A percentile compares a stretch with the other conserved stretches of the same genome.
Conservation (phyloP, 2,797 vertebrate genomes). For the Rachycentron canadum region DNA sequence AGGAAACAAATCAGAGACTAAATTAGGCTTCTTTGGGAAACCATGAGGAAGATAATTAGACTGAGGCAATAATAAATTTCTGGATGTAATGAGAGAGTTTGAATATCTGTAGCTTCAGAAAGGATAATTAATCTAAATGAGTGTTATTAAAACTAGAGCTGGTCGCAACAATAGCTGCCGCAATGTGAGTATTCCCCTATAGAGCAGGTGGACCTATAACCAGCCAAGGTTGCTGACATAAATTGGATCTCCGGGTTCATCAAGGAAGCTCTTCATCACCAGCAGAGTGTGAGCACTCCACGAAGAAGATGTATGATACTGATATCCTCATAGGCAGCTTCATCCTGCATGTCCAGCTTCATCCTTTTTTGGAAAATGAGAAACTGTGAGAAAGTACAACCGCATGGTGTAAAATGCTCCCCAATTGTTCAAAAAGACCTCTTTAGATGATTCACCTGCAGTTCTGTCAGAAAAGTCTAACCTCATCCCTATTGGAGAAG, state of each 20-base stretch:
- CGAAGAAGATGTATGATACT: constrained; percentile 17
- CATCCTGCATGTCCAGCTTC: neutral
- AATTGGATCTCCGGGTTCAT: constrained; percentile 47
- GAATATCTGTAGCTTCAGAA: constrained; percentile 62
- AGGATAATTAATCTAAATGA: constrained; percentile 74
- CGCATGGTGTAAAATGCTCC: neutral
- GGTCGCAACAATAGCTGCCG: constrained; percentile 51
- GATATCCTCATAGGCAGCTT: neutral
- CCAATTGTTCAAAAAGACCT: neutral
- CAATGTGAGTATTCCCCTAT: constrained; percentile 38
- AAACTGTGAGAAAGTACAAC: neutral
- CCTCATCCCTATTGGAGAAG: neutral
- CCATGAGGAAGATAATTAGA: constrained; percentile 64
- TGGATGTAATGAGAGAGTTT: constrained; percentile 66
- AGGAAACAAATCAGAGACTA: constrained; percentile 54
- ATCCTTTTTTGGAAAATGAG: neutral
- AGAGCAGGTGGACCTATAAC: constrained; percentile 41
- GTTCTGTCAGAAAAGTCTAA: neutral
- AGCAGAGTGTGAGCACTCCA: constrained; percentile 2
- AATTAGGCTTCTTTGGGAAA: constrained; percentile 60
- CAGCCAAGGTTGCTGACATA: constrained; percentile 36
- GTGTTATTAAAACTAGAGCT: constrained; percentile 75
- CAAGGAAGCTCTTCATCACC: constrained; percentile 42
- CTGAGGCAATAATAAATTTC: constrained; percentile 68
- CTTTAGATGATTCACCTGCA: neutral